A percentile compares a stretch with the other conserved stretches of the same genome.
Conservation (phyloP, 2,888 invertebrate genomes). For the Limnephilus lunatus region DNA sequence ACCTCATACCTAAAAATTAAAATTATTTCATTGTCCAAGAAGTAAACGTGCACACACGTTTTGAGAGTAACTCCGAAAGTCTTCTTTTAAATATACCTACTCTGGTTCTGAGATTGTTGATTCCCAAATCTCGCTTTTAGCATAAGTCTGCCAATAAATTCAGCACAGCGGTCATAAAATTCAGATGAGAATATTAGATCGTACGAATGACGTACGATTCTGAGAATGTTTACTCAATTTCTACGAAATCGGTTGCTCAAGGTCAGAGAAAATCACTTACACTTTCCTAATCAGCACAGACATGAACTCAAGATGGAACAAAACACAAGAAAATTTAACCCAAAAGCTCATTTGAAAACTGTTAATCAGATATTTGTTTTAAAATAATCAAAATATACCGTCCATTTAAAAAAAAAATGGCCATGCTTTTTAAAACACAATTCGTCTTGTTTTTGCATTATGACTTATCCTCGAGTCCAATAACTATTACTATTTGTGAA, state of each 20-base stretch:
- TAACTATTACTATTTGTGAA: too few relatives aligned
- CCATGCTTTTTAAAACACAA: too few relatives aligned
- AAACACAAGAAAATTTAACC: too few relatives aligned
- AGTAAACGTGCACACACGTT: not conserved
- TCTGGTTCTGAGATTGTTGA: not conserved
- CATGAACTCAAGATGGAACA: too few relatives aligned
- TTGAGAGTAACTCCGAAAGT: not conserved
- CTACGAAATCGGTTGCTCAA: not conserved
- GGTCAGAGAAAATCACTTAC: not conserved
- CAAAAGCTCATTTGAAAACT: too few relatives aligned
- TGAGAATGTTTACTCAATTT: not conserved
- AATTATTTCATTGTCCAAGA: not conserved
- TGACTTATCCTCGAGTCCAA: too few relatives aligned
- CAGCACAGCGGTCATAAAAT: not conserved
- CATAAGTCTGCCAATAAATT: not conserved
- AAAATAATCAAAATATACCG: too few relatives aligned
- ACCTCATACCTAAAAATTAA: too few relatives aligned
- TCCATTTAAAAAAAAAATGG: too few relatives aligned
- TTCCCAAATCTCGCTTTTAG: not conserved
- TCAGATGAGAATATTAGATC: not conserved
- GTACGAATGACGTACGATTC: not conserved
- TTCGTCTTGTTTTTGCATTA: too few relatives aligned
- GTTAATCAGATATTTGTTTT: too few relatives aligned
- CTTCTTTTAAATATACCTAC: not conserved
- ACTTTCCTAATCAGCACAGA: too few relatives aligned